These are phyloP conservation scores for Epiblema foenella DNA, from an alignment of 2,888 invertebrate genomes.

Conservation along the genomic window DNA sequence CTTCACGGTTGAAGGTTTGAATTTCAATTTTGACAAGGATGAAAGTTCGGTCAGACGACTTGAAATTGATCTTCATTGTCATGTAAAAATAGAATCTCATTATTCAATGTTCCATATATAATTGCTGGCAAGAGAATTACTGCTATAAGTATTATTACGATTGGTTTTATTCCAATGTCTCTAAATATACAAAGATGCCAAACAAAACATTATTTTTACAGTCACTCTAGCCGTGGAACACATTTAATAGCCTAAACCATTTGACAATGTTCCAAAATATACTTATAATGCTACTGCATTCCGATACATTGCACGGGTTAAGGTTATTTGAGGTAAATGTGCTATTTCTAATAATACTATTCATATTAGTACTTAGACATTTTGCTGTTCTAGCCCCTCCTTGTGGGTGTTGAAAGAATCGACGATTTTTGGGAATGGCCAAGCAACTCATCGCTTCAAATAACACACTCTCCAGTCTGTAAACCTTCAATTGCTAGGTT, in stretches of 20 bases:
- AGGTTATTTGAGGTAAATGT: conserved; percentile 20
- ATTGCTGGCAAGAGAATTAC: background rate
- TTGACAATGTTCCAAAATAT: conserved; percentile 43
- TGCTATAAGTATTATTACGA: background rate
- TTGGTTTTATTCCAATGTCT: conserved; percentile 22
- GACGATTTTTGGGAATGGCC: no score
- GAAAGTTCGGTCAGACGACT: background rate
- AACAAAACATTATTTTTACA: conserved; percentile 28
- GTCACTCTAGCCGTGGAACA: conserved; percentile 32
- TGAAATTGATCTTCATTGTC: background rate
- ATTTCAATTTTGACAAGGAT: background rate
- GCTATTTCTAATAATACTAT: conserved; percentile 4
- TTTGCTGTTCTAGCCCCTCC: no score
- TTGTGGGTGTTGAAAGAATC: no score
- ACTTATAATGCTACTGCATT: conserved; percentile 22
- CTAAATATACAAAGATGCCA: conserved; percentile 5
- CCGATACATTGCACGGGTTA: conserved; percentile 13
- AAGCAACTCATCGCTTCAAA: no score
- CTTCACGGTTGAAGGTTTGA: no score
- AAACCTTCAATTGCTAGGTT: no score
- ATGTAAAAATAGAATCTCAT: background rate
- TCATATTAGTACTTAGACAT: no score
- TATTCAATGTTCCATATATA: background rate
- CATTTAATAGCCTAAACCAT: conserved; percentile 31
- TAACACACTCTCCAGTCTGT: no score